phyloP scores from a whole-genome alignment of 2,888 invertebrate species.

The Agonum fuliginosum region DNA sequence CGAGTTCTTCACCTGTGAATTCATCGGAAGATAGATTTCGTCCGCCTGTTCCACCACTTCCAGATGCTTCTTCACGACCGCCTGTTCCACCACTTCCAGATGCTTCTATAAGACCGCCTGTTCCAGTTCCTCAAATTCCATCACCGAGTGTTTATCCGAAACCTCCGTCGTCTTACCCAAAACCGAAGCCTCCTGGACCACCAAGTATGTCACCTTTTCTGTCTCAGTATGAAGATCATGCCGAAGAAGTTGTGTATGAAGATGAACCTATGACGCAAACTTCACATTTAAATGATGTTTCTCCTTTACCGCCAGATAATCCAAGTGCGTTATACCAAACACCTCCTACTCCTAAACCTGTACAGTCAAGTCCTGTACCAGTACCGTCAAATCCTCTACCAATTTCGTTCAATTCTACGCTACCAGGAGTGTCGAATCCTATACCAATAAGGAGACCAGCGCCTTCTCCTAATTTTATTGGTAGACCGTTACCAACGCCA shows the following conservation, averaged over 20 bases:
- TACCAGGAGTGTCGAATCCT: slow-evolving; percentile 5
- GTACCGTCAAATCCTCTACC: no score
- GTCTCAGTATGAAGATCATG: neutral
- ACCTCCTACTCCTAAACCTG: neutral
- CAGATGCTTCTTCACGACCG: neutral
- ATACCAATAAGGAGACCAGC: neutral
- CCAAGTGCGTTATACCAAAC: slow-evolving; percentile 1
- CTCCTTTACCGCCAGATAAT: neutral
- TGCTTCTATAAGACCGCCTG: neutral
- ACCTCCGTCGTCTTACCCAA: neutral
- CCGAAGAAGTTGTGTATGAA: slow-evolving; percentile 3
- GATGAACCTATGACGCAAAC: neutral
- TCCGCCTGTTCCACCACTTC: neutral
- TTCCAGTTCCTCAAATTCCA: neutral
- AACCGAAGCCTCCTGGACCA: neutral
- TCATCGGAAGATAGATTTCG: no score
- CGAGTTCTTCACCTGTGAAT: no score
- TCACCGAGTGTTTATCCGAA: neutral
- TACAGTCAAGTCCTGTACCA: neutral
- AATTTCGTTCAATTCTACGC: no score
- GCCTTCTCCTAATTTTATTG: neutral
- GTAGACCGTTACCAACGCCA: slow-evolving; percentile 8
- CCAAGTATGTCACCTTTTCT: neutral
- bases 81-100: neutral
- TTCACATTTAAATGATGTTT: neutral